Conservation (phyloP, 2,888 invertebrate genomes). For the Troides helena region DNA sequence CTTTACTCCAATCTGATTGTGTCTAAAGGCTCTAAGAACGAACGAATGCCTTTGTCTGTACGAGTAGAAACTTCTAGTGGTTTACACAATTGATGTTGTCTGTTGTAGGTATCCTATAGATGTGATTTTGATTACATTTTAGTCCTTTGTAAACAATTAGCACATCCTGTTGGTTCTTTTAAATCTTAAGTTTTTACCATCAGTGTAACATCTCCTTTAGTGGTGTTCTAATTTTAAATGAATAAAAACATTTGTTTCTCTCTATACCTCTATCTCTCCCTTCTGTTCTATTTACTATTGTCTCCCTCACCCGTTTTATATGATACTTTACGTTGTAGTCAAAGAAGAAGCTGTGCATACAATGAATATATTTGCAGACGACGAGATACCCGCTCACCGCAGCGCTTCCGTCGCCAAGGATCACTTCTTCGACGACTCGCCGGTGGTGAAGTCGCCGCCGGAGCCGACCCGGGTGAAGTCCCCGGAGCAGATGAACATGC, state of each 20-base stretch:
- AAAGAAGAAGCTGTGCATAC: too few relatives aligned
- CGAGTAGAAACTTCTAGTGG: conserved; percentile 16
- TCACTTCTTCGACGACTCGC: conserved; percentile 77
- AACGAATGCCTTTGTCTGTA: conserved; percentile 13
- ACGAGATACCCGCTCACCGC: conserved; percentile 71
- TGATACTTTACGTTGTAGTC: too few relatives aligned
- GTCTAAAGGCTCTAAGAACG: conserved; percentile 18
- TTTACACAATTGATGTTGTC: conserved; percentile 16
- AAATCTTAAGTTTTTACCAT: too few relatives aligned
- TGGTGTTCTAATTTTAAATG: too few relatives aligned
- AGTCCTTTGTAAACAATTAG: conserved; percentile 2
- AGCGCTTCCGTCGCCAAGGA: conserved; percentile 77
- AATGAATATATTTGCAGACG: conserved; percentile 51
- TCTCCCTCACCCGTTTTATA: too few relatives aligned
- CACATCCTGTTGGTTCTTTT: not conserved
- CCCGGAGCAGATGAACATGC: conserved; percentile 94
- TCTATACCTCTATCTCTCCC: too few relatives aligned
- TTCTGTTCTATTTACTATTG: too few relatives aligned
- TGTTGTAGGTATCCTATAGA: conserved; percentile 11
- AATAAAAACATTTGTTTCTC: too few relatives aligned
- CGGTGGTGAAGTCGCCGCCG: conserved; percentile 93
- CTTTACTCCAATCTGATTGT: not conserved
- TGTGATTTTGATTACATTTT: not conserved
- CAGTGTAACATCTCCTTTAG: too few relatives aligned
- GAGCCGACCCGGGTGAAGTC: conserved; percentile 96